Base-by-base conservation (phyloP, 1,140 invertebrate species). In the Pseudomyrmex cubaensis region DNA sequence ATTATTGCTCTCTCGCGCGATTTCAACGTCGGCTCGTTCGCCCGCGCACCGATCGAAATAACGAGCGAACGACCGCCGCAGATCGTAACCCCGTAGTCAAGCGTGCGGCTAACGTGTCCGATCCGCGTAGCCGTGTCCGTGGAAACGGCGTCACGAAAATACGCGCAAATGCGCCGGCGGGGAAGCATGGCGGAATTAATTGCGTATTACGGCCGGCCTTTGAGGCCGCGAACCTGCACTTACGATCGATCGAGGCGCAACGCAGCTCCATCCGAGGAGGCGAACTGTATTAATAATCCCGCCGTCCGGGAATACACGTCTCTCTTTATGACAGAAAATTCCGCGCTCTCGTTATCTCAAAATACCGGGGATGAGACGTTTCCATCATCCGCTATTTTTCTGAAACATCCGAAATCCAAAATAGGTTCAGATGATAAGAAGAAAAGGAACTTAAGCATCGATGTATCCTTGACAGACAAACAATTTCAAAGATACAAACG, bases 61-160 rank as follows among this genome's bases (percentile, higher is more conserved):
- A 87, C 86, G 86, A 87, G 86, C 85, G 76, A 87, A 87, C 86
- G 82, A 74, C 73, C 69, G 56, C 62, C 13, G 35, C 62, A 52
- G 82, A 72, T 84, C 86, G 85, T 75, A 87, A 87, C 69, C 86
- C 54, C 82, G 74, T 64, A 83, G 86, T 87, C 86, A 87, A 87
- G 82, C 84, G 82, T 86, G 86, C 63, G 25, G 13, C 75, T 87
- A 87, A 87, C 85, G 75, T 87, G 75, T 80, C 82, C 82, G 86
- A 63, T 84, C 84, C 52, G 63, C 66, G 54, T 10, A 50, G 44
- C 84, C 73, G 56, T 54, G 72, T 75, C 85, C 76, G 52, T 87
- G 82, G 70, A 87, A 84, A 84, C 66, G 52, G 44, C 66, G 74
- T 66, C 82, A 86, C 82, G 86, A 87, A 87, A 87, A 87, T 54